Conservation (phyloP, 1,140 invertebrate species). For the Anadara kagoshimensis region DNA sequence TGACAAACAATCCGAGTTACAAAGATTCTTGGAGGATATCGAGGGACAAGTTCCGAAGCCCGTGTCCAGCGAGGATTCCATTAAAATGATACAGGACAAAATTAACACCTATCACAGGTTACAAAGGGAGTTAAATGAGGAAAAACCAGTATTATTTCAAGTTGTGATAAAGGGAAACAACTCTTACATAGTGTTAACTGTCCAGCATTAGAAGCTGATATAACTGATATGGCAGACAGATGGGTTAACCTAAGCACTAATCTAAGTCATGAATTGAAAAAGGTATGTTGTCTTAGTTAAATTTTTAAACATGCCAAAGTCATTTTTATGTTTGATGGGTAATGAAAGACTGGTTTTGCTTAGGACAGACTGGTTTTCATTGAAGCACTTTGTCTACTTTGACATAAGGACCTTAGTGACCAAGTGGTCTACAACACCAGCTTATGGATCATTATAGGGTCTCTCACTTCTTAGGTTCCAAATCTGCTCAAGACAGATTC, state of each 20-base stretch:
- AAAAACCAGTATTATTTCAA: slow-evolving; percentile 66
- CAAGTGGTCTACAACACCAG: too few species aligned
- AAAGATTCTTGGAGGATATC: slow-evolving; percentile 49
- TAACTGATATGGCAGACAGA: slow-evolving; percentile 65
- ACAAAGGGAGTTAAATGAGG: slow-evolving; percentile 60
- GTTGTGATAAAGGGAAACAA: slow-evolving; percentile 68
- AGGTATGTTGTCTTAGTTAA: slow-evolving; percentile 50
- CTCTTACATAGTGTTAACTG: slow-evolving; percentile 65
- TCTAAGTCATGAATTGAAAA: slow-evolving; percentile 58
- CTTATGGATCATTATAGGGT: too few species aligned
- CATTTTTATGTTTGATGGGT: too few species aligned
- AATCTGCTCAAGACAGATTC: too few species aligned
- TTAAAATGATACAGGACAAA: slow-evolving; percentile 60
- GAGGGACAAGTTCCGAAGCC: slow-evolving; percentile 59
- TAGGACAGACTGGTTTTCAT: too few species aligned
- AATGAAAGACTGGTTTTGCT: too few species aligned
- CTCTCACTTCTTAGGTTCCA: too few species aligned
- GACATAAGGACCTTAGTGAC: too few species aligned
- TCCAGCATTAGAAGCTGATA: slow-evolving; percentile 57
- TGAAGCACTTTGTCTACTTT: too few species aligned
- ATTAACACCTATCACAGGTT: slow-evolving; percentile 59
- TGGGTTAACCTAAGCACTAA: slow-evolving; percentile 65
- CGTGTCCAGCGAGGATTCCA: slow-evolving; percentile 53
- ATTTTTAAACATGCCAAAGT: too few species aligned
- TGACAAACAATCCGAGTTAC: slow-evolving; percentile 51